These are phyloP conservation scores for Lamellibrachia satsuma DNA, from an alignment of 2,888 invertebrate genomes.

Conservation along the genomic window DNA sequence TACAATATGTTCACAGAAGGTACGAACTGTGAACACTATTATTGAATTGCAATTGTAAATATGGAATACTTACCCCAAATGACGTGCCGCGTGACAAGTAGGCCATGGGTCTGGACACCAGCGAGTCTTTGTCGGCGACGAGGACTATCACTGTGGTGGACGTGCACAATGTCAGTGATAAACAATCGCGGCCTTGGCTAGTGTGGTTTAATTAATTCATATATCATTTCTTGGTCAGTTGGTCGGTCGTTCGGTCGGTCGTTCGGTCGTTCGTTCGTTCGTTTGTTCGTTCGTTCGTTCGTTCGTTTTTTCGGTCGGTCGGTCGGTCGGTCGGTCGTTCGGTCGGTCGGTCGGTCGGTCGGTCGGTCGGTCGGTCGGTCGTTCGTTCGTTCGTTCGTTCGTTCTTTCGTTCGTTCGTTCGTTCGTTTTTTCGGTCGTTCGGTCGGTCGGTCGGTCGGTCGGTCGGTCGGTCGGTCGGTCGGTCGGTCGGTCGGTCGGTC, in stretches of 20 bases:
- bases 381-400: background rate
- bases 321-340: too few species aligned
- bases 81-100: slow-evolving; percentile 53
- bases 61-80: slow-evolving; percentile 50
- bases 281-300: background rate
- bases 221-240: background rate
- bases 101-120: slow-evolving; percentile 53
- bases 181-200: background rate
- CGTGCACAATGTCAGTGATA: background rate
- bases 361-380: too few species aligned
- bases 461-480: background rate
- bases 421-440: too few species aligned
- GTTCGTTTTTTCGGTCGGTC: too few species aligned
- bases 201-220: background rate
- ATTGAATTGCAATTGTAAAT: background rate
- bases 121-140: slow-evolving; percentile 53
- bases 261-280: too few species aligned
- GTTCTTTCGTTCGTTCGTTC: too few species aligned
- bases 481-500: too few species aligned
- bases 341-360: too few species aligned
- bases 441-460: background rate
- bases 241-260: too few species aligned
- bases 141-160: slow-evolving; percentile 52
- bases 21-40: background rate
- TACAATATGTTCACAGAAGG: background rate